Evolutionary conservation across 2,113 vertebrate species (phyloP).

Genomic region (Ranitomeya variabilis): DNA sequence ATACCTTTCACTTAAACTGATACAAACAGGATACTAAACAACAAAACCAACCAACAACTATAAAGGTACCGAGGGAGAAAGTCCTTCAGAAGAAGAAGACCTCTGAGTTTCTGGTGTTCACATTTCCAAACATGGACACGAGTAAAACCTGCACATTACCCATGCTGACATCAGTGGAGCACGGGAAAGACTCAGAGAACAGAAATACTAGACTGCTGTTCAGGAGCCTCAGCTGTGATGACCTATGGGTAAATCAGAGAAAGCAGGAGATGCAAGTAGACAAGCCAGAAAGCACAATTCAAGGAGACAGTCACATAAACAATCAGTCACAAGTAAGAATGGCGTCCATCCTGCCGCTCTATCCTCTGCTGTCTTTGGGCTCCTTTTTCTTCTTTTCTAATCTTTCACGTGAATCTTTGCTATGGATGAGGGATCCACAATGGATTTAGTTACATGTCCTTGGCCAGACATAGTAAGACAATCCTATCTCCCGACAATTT

Average conservation of each 20-base stretch:
- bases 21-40: constrained; percentile 64
- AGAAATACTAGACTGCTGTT: constrained; percentile 60
- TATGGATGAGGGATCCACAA: background rate
- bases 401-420: background rate
- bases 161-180: constrained; percentile 61
- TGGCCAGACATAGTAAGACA: background rate
- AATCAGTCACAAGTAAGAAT: constrained; percentile 78
- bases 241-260: constrained; percentile 84
- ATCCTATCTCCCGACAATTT: no score
- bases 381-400: constrained; percentile 18
- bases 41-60: constrained; percentile 62
- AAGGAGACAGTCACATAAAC: constrained; percentile 58
- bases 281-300: constrained; percentile 67
- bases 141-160: constrained; percentile 62
- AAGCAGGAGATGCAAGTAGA: constrained; percentile 72
- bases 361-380: constrained; percentile 36
- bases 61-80: constrained; percentile 65
- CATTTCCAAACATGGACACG: constrained; percentile 53
- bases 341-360: background rate
- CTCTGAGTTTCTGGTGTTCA: constrained; percentile 56
- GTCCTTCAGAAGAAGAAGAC: constrained; percentile 62
- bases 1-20: constrained; percentile 65
- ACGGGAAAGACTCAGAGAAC: constrained; percentile 58
- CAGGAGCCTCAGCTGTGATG: constrained; percentile 75
- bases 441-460: background rate